phyloP scores from a whole-genome alignment of 2,797 vertebrate species.

The Semaprochilodus insignis region DNA sequence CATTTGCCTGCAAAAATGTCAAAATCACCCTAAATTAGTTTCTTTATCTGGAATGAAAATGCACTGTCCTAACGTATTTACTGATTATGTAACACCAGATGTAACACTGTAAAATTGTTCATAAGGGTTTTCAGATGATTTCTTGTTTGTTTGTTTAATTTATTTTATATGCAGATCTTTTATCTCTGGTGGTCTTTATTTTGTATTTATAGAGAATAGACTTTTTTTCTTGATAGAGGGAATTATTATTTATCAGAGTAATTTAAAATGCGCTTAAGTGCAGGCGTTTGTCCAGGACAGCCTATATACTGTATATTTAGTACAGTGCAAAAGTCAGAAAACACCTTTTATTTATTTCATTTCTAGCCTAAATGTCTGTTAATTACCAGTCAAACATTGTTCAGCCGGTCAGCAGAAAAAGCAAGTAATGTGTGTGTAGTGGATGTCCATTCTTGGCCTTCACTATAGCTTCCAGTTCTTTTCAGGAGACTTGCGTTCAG shows the following conservation, averaged over 20 bases:
- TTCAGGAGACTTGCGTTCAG: too few species aligned
- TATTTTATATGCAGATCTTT: conserved; percentile 83
- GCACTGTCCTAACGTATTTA: conserved; percentile 70
- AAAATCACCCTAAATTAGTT: conserved; percentile 31
- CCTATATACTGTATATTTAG: not conserved
- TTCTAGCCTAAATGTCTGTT: too few species aligned
- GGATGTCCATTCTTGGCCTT: too few species aligned
- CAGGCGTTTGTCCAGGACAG: conserved; percentile 34
- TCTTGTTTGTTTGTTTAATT: conserved; percentile 70
- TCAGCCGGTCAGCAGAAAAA: too few species aligned
- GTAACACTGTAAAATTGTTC: conserved; percentile 80
- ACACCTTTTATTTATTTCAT: too few species aligned
- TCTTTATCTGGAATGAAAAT: conserved; percentile 66
- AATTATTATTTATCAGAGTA: conserved; percentile 62
- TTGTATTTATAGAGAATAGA: conserved; percentile 71
- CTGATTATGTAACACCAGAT: conserved; percentile 67
- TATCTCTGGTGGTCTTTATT: conserved; percentile 61
- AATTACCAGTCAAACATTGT: too few species aligned
- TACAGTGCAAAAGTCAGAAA: not conserved
- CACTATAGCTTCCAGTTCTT: too few species aligned
- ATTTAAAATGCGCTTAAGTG: conserved; percentile 61
- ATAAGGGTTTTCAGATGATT: conserved; percentile 60
- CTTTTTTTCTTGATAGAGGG: conserved; percentile 58
- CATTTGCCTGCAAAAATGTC: conserved; percentile 65
- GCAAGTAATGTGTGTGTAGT: too few species aligned